These are phyloP conservation scores for Luehdorfia chinensis DNA, from an alignment of 1,140 invertebrate species.

Conservation along the genomic window DNA sequence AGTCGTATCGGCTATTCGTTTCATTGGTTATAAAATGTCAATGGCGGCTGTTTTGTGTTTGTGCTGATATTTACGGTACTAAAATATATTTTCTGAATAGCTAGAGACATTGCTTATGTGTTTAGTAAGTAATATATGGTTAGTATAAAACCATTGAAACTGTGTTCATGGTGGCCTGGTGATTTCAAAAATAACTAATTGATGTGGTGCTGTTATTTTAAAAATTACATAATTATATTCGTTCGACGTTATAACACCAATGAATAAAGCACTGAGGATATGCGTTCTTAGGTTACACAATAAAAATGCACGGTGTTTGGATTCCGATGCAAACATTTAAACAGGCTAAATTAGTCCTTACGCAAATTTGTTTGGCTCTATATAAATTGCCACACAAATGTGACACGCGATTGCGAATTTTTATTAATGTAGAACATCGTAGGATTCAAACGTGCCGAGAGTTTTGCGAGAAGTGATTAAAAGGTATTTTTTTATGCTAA, in stretches of 20 bases:
- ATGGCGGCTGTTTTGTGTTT: constrained; percentile 15
- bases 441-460: constrained; percentile 10
- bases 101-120: too few relatives aligned
- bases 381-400: constrained; percentile 16
- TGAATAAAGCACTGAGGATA: too few relatives aligned
- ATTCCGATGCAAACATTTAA: constrained; percentile 8
- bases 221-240: too few relatives aligned
- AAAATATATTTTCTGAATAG: constrained; percentile 1
- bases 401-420: constrained; percentile 10
- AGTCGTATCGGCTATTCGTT: constrained; percentile 12
- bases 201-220: too few relatives aligned
- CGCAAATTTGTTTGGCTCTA: constrained; percentile 7
- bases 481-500: constrained; percentile 15
- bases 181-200: too few relatives aligned
- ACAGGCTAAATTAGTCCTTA: constrained; percentile 14
- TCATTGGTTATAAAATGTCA: constrained; percentile 16
- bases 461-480: constrained; percentile 14
- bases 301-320: constrained; percentile 5
- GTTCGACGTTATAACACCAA: too few relatives aligned
- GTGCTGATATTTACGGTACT: not conserved
- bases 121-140: too few relatives aligned
- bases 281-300: too few relatives aligned
- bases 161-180: too few relatives aligned
- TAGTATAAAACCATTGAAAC: too few relatives aligned
- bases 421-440: constrained; percentile 11